phyloP scores from a whole-genome alignment of 2,888 invertebrate species.

The Sminthurinus aureus region DNA sequence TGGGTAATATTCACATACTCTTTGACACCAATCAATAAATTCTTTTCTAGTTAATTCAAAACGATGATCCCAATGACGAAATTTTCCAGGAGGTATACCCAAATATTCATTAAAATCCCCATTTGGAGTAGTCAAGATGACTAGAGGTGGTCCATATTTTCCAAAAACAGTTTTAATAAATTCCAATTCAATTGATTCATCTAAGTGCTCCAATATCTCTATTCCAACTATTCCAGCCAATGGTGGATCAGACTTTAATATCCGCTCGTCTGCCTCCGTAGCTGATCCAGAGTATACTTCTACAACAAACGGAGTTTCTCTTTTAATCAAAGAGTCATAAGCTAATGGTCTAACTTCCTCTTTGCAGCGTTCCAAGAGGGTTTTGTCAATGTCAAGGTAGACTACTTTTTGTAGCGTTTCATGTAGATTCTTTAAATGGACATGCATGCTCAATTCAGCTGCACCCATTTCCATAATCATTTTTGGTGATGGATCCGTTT shows the following conservation, averaged over 20 bases:
- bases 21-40: slow-evolving; percentile 83
- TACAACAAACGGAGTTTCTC: slow-evolving; percentile 52
- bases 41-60: slow-evolving; percentile 91
- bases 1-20: slow-evolving; percentile 75
- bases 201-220: slow-evolving; percentile 82
- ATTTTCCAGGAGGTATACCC: slow-evolving; percentile 68
- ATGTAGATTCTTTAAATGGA: slow-evolving; percentile 72
- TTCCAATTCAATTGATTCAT: slow-evolving; percentile 75
- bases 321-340: slow-evolving; percentile 46
- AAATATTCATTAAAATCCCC: slow-evolving; percentile 87
- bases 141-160: slow-evolving; percentile 79
- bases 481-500: slow-evolving; percentile 17
- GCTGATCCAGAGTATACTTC: slow-evolving; percentile 55
- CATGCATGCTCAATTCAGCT: slow-evolving; percentile 78
- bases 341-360: slow-evolving; percentile 47
- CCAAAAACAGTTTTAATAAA: slow-evolving; percentile 83
- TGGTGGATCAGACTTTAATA: slow-evolving; percentile 36
- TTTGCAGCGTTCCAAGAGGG: slow-evolving; percentile 64
- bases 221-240: slow-evolving; percentile 51
- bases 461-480: slow-evolving; percentile 86
- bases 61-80: slow-evolving; percentile 88
- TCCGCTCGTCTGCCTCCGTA: slow-evolving; percentile 45
- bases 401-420: slow-evolving; percentile 71
- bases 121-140: slow-evolving; percentile 89
- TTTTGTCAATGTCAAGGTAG: slow-evolving; percentile 77